Evolutionary conservation across 2,888 invertebrate genomes (phyloP), one percentile per base, ranked within the genome.

Genomic region (Rhamnusium bicolor): DNA sequence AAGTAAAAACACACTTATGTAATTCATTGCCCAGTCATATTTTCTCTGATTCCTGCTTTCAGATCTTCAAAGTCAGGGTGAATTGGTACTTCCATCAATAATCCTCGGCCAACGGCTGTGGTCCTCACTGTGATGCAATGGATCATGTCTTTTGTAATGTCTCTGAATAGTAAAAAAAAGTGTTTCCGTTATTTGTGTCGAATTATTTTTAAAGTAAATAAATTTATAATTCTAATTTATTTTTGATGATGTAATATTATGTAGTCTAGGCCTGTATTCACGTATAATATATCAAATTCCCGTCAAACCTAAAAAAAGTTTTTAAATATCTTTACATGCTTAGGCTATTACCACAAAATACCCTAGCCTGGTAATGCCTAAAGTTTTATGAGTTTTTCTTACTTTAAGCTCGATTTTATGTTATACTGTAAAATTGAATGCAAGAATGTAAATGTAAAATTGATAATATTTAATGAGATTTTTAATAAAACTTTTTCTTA

Each of bases 311-410:
- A 18, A 51, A 51, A 49, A 12, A 51, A 51, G 18, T 51, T 54
- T 54, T 24, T 24, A 27, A 21, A 24, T 12, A 56, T 14, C 27
- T 12, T 40, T 40, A 40, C n/a, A 3, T 40, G 3, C 40, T 14
- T 40, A n/a, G 56, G 12, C 14, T 56, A 24, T 24, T 32, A 14
- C 58, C 27, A 16, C 16, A 58, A 16, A 14, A 29, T 58, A 27
- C 29, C 14, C 29, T 18, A 29, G 32, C 21, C 16, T 27, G n/a
- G 27, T 58, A 58, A 58, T 16, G 29, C 24, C 7, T 16, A 58
- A 58, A 58, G 58, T 58, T 58, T 58, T 58, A 58, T 58, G 58
- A 58, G 58, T 27, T 58, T 58, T 58, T 58, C 16, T 21, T 21
- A 56, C 58, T 27, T 54, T 21, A 16, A 14, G 16, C 14, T 7